A percentile compares a stretch with the other conserved stretches of the same genome.
phyloP scores from a whole-genome alignment of 2,113 vertebrate genomes.

The Oreochromis aureus region DNA sequence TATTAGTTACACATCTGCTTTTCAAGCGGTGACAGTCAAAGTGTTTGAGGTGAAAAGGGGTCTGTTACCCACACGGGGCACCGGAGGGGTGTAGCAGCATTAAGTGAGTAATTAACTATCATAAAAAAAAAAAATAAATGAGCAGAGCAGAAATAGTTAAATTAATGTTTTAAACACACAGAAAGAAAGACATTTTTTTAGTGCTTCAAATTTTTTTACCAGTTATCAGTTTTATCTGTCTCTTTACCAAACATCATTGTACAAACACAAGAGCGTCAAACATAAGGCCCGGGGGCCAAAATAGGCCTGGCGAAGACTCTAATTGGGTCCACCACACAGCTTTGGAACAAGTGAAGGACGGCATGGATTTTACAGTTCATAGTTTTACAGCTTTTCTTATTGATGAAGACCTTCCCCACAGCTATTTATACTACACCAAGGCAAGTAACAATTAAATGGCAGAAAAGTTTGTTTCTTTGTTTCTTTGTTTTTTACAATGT shows the following conservation, averaged over 20 bases:
- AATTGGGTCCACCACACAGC: not conserved
- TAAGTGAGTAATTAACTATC: not conserved
- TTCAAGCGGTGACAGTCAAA: not conserved
- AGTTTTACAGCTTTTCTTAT: not conserved
- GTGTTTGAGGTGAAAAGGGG: not conserved
- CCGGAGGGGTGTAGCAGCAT: not conserved
- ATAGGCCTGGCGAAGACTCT: not conserved
- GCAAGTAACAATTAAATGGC: not conserved
- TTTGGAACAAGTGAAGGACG: not conserved
- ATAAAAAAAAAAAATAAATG: not conserved
- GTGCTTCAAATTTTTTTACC: not conserved
- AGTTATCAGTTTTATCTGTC: not conserved
- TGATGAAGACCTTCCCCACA: not conserved
- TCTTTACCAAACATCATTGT: not conserved
- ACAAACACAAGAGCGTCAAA: not conserved
- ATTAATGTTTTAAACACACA: not conserved
- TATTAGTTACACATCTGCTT: not conserved
- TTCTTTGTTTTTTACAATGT: not conserved
- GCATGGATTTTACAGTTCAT: not conserved
- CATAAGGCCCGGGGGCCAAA: not conserved
- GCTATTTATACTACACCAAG: not conserved
- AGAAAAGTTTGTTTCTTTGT: not conserved
- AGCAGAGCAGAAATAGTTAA: not conserved
- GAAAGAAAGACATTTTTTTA: not conserved
- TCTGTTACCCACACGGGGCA: not conserved